Percentiles rank a stretch among this genome's conserved stretches.
These are phyloP conservation scores for Parazoanthus swiftii DNA, from an alignment of 92 coral and sea anemone genomes.

Conservation along the genomic window DNA sequence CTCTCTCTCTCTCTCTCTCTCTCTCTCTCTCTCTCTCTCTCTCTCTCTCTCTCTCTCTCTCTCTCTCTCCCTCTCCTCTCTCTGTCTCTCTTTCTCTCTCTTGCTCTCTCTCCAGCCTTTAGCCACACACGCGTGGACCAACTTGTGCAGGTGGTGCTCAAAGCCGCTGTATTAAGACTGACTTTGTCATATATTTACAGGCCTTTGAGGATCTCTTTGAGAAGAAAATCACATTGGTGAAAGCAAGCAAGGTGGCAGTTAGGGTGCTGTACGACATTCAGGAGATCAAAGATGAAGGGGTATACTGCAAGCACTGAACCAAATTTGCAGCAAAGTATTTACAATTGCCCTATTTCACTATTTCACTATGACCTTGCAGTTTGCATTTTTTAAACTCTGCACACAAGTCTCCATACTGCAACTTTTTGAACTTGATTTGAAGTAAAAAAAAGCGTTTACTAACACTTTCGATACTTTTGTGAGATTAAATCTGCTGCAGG, in stretches of 20 bases:
- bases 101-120: background rate
- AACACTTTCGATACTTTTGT: too few relatives aligned
- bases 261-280: conserved; percentile 81
- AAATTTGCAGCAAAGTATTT: background rate
- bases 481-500: too few relatives aligned
- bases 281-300: conserved; percentile 75
- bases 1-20: background rate
- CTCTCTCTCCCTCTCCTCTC: background rate
- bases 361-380: too few relatives aligned
- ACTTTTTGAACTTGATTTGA: too few relatives aligned
- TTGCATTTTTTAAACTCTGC: background rate
- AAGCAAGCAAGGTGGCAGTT: conserved; percentile 88
- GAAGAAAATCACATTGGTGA: conserved; percentile 79
- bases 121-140: background rate
- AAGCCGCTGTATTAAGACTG: background rate
- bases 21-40: too few relatives aligned
- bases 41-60: background rate
- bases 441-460: too few relatives aligned
- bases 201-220: conserved; percentile 89
- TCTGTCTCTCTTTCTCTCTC: background rate
- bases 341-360: too few relatives aligned
- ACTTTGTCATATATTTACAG: conserved; percentile 45
- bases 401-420: too few relatives aligned
- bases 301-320: conserved; percentile 75
- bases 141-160: background rate